Evolutionary conservation across 1,140 invertebrate genomes (phyloP).

Genomic region (Macrobrachium rosenbergii): DNA sequence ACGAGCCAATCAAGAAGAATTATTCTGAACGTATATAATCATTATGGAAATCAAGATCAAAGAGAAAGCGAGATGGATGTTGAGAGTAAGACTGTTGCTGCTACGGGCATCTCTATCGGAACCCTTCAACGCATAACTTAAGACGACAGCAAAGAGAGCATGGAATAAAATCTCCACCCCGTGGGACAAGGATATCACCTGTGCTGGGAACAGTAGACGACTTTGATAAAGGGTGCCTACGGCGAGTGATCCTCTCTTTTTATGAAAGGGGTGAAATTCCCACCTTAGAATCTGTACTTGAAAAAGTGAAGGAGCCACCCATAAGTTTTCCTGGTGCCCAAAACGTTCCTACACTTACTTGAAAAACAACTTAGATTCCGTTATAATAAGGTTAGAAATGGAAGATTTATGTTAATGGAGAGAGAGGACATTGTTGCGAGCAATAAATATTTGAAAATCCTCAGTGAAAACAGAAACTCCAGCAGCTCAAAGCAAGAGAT

Average conservation of each 20-base stretch:
- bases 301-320: constrained; percentile 14
- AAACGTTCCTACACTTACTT: constrained; percentile 2
- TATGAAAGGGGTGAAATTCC: constrained; percentile 41
- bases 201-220: too few species aligned
- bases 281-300: not conserved
- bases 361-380: constrained; percentile 30
- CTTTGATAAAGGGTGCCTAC: constrained; percentile 14
- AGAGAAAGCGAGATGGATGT: constrained; percentile 33
- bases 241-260: constrained; percentile 26
- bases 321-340: not conserved
- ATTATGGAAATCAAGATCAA: constrained; percentile 32
- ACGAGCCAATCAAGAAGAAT: too few species aligned
- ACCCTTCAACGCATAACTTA: constrained; percentile 34
- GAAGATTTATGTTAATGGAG: too few species aligned
- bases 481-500: constrained; percentile 30
- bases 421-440: constrained; percentile 24
- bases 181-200: constrained; percentile 23
- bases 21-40: too few species aligned
- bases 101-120: constrained; percentile 14
- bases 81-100: too few species aligned
- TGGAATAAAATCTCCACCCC: not conserved
- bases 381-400: constrained; percentile 10
- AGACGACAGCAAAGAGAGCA: not conserved
- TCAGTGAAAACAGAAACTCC: too few species aligned
- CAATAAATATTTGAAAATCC: constrained; percentile 24